Evolutionary conservation across 2,113 vertebrate species (phyloP), one percentile per base, ranked within the genome.

Genomic region (Rhineura floridana): DNA sequence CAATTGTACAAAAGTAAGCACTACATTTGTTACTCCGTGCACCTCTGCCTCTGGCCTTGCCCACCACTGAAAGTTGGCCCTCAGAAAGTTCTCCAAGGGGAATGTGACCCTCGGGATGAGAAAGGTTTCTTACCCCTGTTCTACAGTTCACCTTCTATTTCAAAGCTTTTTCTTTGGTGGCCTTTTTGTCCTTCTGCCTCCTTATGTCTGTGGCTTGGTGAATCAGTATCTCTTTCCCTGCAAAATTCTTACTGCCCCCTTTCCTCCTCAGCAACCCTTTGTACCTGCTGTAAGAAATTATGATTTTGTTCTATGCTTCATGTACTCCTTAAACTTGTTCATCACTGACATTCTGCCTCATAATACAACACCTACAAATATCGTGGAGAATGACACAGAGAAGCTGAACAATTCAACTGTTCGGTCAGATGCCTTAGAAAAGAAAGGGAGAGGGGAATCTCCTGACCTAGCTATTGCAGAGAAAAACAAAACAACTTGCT

Each of bases 351-450:
- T 78, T 90, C 48, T 87, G 72, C 72, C 88, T 79, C 17, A 0
- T 86, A 92, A 90, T 42, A 91, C 89, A 94, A 88, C 80, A 79
- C 3, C 28, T 90, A 88, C 4, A 50, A 86, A 85, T 92, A 91
- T 86, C 13, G 17, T 4, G 3, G 52, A 85, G 88, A 87, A 86
- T 79, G 78, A 80, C 87, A 89, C 0, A 1, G 62, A 90, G 93
- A 83, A 94, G 84, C 72, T 83, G 85, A 94, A 93, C 65, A 93
- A 90, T 90, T 91, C 88, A 90, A 83, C 83, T 67, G 30, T 88
- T 90, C 89, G 90, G 87, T 88, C 91, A 94, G 92, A 90, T 85
- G 73, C 89, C 86, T 86, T 52, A 84, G 90, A 77, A 79, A 63
- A 80, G n/a, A 28, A 59, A 67, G 33, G 52, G n/a, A 79, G 36